Conservation (phyloP, 2,797 vertebrate genomes). For the Rachycentron canadum region DNA sequence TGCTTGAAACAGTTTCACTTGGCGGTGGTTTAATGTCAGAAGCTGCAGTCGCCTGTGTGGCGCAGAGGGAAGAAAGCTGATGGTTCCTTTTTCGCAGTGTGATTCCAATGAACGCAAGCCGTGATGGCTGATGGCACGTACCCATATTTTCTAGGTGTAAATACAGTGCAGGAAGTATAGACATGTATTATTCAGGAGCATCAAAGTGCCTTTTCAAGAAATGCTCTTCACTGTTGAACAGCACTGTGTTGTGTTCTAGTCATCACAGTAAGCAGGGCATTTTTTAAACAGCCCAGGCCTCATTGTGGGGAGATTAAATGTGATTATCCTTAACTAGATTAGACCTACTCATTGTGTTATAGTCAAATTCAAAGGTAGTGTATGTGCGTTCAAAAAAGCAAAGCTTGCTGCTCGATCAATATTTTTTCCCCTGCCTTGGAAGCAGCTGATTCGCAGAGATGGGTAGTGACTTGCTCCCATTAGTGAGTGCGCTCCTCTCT, state of each 20-base stretch:
- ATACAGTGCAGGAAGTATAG: slow-evolving; percentile 23
- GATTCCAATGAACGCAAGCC: slow-evolving; percentile 37
- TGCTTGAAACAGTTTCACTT: slow-evolving; percentile 14
- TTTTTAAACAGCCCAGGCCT: slow-evolving; percentile 19
- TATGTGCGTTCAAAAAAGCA: background rate
- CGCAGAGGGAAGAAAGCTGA: slow-evolving; percentile 18
- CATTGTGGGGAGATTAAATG: slow-evolving; percentile 35
- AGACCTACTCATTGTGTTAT: slow-evolving; percentile 14
- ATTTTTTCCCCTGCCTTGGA: background rate
- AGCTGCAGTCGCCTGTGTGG: slow-evolving; percentile 17
- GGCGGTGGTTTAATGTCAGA: slow-evolving; percentile 25
- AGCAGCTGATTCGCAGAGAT: background rate
- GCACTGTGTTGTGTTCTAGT: slow-evolving; percentile 24
- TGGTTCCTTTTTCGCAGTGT: slow-evolving; percentile 13
- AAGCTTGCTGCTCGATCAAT: background rate
- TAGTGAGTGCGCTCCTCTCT: background rate
- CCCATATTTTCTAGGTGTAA: slow-evolving; percentile 33
- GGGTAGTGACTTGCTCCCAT: background rate
- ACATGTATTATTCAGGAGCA: slow-evolving; percentile 8
- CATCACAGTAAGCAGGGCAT: slow-evolving; percentile 35
- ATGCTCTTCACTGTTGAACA: slow-evolving; percentile 4
- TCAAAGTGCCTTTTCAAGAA: slow-evolving; percentile 34
- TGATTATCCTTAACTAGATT: slow-evolving; percentile 40
- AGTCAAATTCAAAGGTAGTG: background rate
- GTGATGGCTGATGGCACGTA: slow-evolving; percentile 8